phyloP scores from a whole-genome alignment of 1,140 invertebrate genomes.

The Littorina saxatilis region DNA sequence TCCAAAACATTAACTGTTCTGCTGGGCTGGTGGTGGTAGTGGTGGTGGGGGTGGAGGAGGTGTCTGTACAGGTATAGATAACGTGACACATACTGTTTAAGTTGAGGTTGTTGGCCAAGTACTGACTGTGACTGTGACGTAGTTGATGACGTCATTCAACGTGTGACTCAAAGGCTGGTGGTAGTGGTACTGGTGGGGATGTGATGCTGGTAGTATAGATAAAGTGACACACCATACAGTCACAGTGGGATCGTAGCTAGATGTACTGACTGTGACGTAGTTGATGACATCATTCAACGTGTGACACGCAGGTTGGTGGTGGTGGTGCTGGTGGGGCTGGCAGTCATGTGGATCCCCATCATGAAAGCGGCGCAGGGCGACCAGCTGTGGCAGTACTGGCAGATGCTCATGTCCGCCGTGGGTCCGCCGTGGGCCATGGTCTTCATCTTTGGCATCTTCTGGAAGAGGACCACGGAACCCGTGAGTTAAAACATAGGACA shows the following conservation, averaged over 20 bases:
- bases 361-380: slow-evolving; percentile 73
- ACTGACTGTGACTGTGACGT: no score
- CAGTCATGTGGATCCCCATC: slow-evolving; percentile 78
- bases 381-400: slow-evolving; percentile 78
- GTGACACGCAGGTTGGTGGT: slow-evolving; percentile 70
- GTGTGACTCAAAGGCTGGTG: slow-evolving; percentile 63
- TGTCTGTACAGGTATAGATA: no score
- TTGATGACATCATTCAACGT: not conserved
- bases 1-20: no score
- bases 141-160: not conserved
- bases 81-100: no score
- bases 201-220: no score
- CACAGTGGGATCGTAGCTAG: no score
- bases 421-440: slow-evolving; percentile 77
- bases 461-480: slow-evolving; percentile 75
- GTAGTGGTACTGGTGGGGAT: slow-evolving; percentile 76
- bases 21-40: no score
- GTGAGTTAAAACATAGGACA: no score
- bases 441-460: slow-evolving; percentile 76
- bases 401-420: slow-evolving; percentile 76
- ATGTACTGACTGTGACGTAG: no score
- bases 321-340: slow-evolving; percentile 74
- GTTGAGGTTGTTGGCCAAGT: no score
- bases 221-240: no score
- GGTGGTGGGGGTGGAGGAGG: no score